These are phyloP conservation scores for Drosophila murphyi DNA, from an alignment of 1,140 invertebrate species.

Conservation along the genomic window DNA sequence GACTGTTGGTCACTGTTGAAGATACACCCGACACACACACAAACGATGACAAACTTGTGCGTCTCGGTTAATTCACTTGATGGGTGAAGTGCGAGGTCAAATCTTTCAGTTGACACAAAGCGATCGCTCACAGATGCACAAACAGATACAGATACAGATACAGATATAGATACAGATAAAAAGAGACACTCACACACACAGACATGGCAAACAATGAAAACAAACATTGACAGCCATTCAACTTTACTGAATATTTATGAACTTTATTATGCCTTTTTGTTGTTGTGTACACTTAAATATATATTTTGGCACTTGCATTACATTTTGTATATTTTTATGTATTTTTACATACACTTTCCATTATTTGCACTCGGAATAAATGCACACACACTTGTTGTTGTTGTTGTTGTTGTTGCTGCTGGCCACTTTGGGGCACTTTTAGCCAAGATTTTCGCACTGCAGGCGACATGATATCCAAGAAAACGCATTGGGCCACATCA, in stretches of 20 bases:
- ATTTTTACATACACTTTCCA: slow-evolving; percentile 44
- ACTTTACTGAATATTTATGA: slow-evolving; percentile 34
- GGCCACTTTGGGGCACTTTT: slow-evolving; percentile 28
- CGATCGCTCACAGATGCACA: slow-evolving; percentile 53
- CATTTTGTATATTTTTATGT: slow-evolving; percentile 14
- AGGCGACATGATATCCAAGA: slow-evolving; percentile 80
- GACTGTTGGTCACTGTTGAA: slow-evolving; percentile 18
- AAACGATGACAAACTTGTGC: slow-evolving; percentile 36
- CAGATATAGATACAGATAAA: too few species aligned
- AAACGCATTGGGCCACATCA: slow-evolving; percentile 61
- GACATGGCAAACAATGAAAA: slow-evolving; percentile 51
- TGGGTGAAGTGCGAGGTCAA: slow-evolving; percentile 83
- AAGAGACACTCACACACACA: slow-evolving; percentile 14
- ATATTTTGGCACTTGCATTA: slow-evolving; percentile 44
- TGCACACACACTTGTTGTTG: slow-evolving; percentile 22
- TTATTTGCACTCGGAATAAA: slow-evolving; percentile 38
- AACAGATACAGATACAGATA: slow-evolving; percentile 13
- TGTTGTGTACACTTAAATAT: neutral
- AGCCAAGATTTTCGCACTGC: slow-evolving; percentile 63
- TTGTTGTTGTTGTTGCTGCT: slow-evolving; percentile 28
- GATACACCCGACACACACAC: neutral
- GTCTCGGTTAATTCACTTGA: slow-evolving; percentile 73
- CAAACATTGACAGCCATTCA: slow-evolving; percentile 24
- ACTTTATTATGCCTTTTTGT: slow-evolving; percentile 17
- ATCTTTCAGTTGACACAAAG: slow-evolving; percentile 73